Conservation (phyloP, 2,113 vertebrate genomes). For the Pelodiscus sinensis region DNA sequence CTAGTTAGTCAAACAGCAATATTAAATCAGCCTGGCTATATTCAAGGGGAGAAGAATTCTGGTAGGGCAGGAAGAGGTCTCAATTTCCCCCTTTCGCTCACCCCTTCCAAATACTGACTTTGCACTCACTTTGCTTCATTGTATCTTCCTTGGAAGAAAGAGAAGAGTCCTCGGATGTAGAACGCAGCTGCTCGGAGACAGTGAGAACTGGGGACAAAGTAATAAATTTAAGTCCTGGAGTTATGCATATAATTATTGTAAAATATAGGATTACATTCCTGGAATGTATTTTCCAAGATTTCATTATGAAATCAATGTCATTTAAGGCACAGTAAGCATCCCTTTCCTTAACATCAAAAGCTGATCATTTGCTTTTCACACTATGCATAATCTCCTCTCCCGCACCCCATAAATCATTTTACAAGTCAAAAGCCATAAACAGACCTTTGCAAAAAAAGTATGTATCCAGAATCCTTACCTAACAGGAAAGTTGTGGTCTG, state of each 20-base stretch:
- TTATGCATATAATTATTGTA: rapidly evolving
- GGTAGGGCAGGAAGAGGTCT: not conserved
- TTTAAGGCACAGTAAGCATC: rapidly evolving
- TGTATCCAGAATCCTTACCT: conserved; percentile 81
- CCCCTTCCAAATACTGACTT: rapidly evolving
- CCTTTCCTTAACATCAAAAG: not conserved
- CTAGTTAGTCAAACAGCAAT: not conserved
- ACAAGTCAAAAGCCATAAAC: not conserved
- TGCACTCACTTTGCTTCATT: conserved; percentile 95
- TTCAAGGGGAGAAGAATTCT: not conserved
- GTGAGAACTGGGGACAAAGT: conserved; percentile 84
- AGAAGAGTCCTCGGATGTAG: conserved; percentile 96
- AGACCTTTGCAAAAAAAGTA: not conserved
- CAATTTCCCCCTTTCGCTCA: not conserved
- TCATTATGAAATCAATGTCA: not conserved
- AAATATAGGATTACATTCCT: not conserved
- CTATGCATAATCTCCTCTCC: not conserved
- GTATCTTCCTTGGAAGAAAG: conserved; percentile 98
- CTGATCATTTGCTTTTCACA: not conserved
- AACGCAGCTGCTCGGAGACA: conserved; percentile 96
- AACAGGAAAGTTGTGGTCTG: conserved; percentile 97
- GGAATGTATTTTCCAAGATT: not conserved
- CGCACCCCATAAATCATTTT: not conserved
- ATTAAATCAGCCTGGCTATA: not conserved
- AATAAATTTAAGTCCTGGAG: not conserved